A percentile compares a stretch with the other conserved stretches of the same genome.
phyloP scores from a whole-genome alignment of 2,888 invertebrate species.

The Ophion costatus region DNA sequence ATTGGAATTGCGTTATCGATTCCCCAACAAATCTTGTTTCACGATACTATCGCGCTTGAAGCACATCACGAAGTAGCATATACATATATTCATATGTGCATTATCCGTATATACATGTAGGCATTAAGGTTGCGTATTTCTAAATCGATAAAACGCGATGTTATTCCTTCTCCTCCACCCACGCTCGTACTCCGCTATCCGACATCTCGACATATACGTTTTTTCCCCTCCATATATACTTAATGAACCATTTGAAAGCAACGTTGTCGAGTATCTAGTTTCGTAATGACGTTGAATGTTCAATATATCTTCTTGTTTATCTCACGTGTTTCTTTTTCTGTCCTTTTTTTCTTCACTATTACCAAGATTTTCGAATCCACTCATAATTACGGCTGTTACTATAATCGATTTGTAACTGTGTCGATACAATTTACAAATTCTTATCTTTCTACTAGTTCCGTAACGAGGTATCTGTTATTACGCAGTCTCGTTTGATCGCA shows the following conservation, averaged over 20 bases:
- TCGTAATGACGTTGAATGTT: constrained; percentile 46
- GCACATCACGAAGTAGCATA: constrained; percentile 32
- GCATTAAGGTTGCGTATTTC: constrained; percentile 22
- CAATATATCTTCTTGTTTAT: constrained; percentile 22
- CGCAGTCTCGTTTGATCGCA: neutral
- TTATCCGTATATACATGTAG: neutral
- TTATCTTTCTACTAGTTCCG: neutral
- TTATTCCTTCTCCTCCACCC: constrained; percentile 31
- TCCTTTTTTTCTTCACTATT: constrained; percentile 9
- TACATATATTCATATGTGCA: neutral
- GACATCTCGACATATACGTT: constrained; percentile 17
- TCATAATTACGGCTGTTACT: constrained; percentile 3
- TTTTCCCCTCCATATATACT: neutral
- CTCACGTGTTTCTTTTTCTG: neutral
- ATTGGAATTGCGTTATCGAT: constrained; percentile 51
- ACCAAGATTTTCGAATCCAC: neutral
- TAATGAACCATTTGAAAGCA: constrained; percentile 37
- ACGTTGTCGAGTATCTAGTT: constrained; percentile 38
- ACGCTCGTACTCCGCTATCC: constrained; percentile 22
- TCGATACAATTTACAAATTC: constrained; percentile 17
- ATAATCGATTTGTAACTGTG: constrained; percentile 16
- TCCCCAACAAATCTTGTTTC: constrained; percentile 56
- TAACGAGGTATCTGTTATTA: constrained; percentile 1
- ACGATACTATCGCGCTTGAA: constrained; percentile 51
- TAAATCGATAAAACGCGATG: constrained; percentile 50